Base-by-base conservation (phyloP, 1,140 invertebrate genomes). In the Procambarus clarkii region DNA sequence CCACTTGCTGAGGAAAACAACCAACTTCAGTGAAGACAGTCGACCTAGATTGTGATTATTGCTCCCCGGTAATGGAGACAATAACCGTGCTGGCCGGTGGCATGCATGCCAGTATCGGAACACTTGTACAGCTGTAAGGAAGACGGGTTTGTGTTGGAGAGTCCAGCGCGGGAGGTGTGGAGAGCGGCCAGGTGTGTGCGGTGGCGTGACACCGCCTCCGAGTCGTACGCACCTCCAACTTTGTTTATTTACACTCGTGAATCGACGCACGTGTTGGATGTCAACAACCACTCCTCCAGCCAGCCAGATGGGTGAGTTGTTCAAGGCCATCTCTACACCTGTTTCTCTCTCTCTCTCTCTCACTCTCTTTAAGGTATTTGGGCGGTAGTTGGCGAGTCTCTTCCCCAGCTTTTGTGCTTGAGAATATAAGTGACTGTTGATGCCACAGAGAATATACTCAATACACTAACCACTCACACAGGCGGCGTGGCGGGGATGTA, bases 171-270 rank as follows among this genome's bases (percentile, higher is more conserved):
- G 64, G 0, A 2, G 64, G 64, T n/a, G 34, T 34, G 34, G 34
- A 34, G 34, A 34, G 34, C 64, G 13, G 18, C 13, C 64, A 69
- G 64, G 64, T 69, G 64, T 18, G 2, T 8, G 5, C 13, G 64
- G 13, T 13, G 64, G 18, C 64, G 64, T 18, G 64, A 69, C 64
- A 18, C 64, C 64, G 64, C 18, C 64, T 18, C 4, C 15, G 64
- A 69, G 15, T n/a, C 64, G 64, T n/a, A 21, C 15, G 2, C 64
- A 69, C 15, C 15, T 58, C 8, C 15, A 69, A 5, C 21, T 34
- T 74, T 34, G 69, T 74, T 74, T 74, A 34, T 74, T 74, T 74
- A 74, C 69, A 3, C 34, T 74, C n/a, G 69, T 74, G 69, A 74
- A 34, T 74, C 11, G 69, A 34, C n/a, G 69, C 69, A 74, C 69